Evolutionary conservation across 2,113 vertebrate genomes (phyloP).

Genomic region (Myotis davidii): DNA sequence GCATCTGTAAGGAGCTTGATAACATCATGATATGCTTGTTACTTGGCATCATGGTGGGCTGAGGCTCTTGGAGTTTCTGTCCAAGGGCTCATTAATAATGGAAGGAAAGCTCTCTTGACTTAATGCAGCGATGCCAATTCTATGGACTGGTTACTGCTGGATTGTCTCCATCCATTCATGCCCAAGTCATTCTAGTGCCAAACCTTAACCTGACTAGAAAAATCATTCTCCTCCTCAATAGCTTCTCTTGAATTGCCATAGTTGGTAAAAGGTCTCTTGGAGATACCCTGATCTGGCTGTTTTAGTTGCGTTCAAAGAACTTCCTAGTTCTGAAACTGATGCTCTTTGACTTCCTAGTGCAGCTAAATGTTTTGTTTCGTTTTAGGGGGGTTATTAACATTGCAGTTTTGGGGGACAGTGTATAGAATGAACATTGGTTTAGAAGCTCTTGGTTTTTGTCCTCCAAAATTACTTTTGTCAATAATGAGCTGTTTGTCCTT

Average conservation of each 20-base stretch:
- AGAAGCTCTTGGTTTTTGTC: constrained; percentile 12
- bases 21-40: background rate
- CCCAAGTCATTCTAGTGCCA: constrained; percentile 63
- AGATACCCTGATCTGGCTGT: constrained; percentile 55
- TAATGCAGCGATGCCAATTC: background rate
- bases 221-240: constrained; percentile 30
- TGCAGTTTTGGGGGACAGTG: background rate
- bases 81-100: constrained; percentile 49
- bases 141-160: constrained; percentile 72
- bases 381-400: background rate
- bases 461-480: background rate
- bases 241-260: constrained; percentile 44
- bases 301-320: constrained; percentile 65
- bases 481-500: constrained; percentile 36
- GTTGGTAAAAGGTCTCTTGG: constrained; percentile 69
- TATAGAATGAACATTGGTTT: background rate
- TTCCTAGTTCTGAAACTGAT: constrained; percentile 50
- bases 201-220: constrained; percentile 68
- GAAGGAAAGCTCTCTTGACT: constrained; percentile 28
- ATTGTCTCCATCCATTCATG: constrained; percentile 74
- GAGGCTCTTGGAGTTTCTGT: constrained; percentile 30
- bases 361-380: background rate
- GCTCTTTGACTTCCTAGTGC: constrained; percentile 29
- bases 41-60: constrained; percentile 30
- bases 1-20: background rate